Conservation (phyloP, 2,888 invertebrate species). For the Celastrina argiolus region DNA sequence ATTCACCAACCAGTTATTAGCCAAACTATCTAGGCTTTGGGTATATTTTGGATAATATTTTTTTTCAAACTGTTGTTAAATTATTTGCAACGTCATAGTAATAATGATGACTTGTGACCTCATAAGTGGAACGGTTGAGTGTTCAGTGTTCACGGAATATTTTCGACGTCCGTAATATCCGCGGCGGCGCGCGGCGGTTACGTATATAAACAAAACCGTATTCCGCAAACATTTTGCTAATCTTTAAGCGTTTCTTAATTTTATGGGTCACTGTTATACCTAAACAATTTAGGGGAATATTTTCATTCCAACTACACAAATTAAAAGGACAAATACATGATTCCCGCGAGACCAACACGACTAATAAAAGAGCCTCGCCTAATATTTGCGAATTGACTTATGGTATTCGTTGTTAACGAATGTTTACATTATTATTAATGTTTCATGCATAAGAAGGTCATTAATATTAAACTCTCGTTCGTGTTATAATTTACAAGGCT, state of each 20-base stretch:
- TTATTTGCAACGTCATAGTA: background rate
- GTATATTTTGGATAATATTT: too few species aligned
- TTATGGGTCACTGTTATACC: constrained; percentile 29
- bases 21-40: too few species aligned
- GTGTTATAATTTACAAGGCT: too few species aligned
- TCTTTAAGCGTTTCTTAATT: constrained; percentile 33
- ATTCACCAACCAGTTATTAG: too few species aligned
- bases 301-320: constrained; percentile 29
- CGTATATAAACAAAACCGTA: constrained; percentile 30
- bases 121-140: background rate
- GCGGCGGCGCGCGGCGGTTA: background rate
- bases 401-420: constrained; percentile 18
- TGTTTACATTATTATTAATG: constrained; percentile 17
- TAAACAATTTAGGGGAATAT: constrained; percentile 25
- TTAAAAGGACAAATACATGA: constrained; percentile 23
- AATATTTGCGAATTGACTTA: constrained; percentile 28
- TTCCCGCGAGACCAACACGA: constrained; percentile 37
- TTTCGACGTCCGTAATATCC: background rate
- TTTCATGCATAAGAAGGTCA: background rate
- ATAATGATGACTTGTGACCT: background rate
- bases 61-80: background rate
- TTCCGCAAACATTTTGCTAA: constrained; percentile 32
- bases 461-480: too few species aligned
- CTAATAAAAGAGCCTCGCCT: constrained; percentile 42
- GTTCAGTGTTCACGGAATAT: background rate